Evolutionary conservation across 92 coral and sea anemone species (phyloP).

Genomic region (Heliopora coerulea): DNA sequence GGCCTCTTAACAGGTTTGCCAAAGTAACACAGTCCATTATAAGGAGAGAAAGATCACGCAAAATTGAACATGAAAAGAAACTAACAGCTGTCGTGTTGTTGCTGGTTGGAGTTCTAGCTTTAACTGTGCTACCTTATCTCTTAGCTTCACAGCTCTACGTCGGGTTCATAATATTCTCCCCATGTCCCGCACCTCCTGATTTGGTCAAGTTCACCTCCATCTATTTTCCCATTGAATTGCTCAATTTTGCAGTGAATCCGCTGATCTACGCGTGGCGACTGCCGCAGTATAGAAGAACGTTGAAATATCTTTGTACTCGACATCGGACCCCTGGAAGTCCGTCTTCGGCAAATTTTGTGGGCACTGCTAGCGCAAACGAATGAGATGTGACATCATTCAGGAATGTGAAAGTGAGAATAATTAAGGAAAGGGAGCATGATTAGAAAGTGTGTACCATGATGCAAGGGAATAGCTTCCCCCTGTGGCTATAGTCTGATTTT

Average conservation of each 20-base stretch:
- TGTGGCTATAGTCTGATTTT: no score
- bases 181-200: conserved; percentile 5
- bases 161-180: conserved; percentile 22
- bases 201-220: neutral
- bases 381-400: conserved; percentile 6
- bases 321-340: conserved; percentile 12
- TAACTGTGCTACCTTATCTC: conserved; percentile 29
- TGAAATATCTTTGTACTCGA: conserved; percentile 1
- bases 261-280: conserved; percentile 43
- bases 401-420: neutral
- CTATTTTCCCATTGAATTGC: conserved; percentile 34
- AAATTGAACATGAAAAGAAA: conserved; percentile 31
- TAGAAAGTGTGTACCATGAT: no score
- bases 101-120: conserved; percentile 18
- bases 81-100: conserved; percentile 32
- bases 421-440: no score
- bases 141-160: conserved; percentile 22
- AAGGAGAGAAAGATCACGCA: neutral
- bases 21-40: neutral
- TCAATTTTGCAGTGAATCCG: conserved; percentile 43
- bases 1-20: neutral
- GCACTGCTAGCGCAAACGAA: neutral
- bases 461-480: no score
- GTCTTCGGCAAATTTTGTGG: no score
- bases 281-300: conserved; percentile 42